Percentiles rank a stretch among this genome's conserved stretches.
Evolutionary conservation across 1,140 invertebrate species (phyloP).

Genomic region (Bombus breviceps): DNA sequence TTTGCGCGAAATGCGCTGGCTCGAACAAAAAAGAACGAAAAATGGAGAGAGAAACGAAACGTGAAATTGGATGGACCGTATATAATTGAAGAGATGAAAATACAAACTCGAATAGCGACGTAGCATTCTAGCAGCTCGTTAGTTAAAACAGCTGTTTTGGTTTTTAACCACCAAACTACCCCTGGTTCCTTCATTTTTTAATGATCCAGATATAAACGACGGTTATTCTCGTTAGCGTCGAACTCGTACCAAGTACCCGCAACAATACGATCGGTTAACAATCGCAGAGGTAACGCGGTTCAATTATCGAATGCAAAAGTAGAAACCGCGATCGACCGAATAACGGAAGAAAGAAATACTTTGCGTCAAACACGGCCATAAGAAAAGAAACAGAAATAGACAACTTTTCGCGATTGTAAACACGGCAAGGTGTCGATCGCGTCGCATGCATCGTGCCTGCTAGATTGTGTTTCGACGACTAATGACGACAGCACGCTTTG

Average conservation of each 20-base stretch:
- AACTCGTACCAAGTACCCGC: not conserved
- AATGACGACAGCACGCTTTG: not conserved
- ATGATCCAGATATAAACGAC: not conserved
- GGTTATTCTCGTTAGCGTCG: conserved; percentile 31
- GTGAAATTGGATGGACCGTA: not conserved
- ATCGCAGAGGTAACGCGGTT: conserved; percentile 28
- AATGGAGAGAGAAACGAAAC: not conserved
- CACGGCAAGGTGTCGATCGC: not conserved
- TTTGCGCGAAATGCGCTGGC: not conserved
- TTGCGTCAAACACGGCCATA: not conserved
- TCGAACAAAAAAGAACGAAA: too few relatives aligned
- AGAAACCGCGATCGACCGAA: not conserved
- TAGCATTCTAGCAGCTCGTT: not conserved
- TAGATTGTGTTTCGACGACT: not conserved
- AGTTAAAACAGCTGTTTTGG: conserved; percentile 12
- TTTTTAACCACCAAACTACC: not conserved
- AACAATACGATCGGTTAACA: conserved; percentile 22
- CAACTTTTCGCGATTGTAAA: not conserved
- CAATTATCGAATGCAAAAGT: conserved; percentile 29
- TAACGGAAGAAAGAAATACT: not conserved
- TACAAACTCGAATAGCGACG: not conserved
- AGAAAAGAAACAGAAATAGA: not conserved
- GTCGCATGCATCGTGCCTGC: too few relatives aligned
- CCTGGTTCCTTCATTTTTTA: conserved; percentile 19
- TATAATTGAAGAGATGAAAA: not conserved